These are phyloP conservation scores for Molanna angustata DNA, from an alignment of 2,888 invertebrate genomes.

Conservation along the genomic window DNA sequence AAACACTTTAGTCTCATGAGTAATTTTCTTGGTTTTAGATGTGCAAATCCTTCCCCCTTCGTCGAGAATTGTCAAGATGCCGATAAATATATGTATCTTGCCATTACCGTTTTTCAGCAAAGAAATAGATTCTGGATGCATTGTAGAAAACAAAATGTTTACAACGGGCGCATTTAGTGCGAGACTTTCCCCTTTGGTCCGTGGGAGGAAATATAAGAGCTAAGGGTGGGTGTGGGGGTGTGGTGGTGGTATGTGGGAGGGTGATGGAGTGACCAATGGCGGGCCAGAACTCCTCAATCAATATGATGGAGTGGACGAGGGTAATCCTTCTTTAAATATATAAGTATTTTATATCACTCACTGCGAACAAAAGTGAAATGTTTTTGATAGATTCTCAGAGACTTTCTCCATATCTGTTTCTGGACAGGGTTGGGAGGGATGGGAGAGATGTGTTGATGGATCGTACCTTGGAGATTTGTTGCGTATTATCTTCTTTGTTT, in stretches of 20 bases:
- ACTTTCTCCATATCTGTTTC: constrained; percentile 20
- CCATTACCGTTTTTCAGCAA: no score
- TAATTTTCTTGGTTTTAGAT: no score
- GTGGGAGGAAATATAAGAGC: constrained; percentile 18
- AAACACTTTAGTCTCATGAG: no score
- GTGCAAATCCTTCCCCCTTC: no score
- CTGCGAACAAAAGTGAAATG: constrained; percentile 32
- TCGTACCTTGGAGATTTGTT: constrained; percentile 25
- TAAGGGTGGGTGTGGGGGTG: constrained; percentile 12
- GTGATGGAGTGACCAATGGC: constrained; percentile 52
- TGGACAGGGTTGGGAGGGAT: constrained; percentile 5
- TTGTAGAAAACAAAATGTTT: constrained; percentile 19
- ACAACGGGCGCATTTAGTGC: constrained; percentile 5
- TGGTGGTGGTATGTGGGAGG: constrained; percentile 51
- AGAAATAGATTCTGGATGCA: no score
- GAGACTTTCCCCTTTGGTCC: constrained; percentile 11
- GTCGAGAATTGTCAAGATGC: no score
- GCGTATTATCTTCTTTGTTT: constrained; percentile 9
- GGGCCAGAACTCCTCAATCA: constrained; percentile 55
- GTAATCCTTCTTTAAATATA: constrained; percentile 36
- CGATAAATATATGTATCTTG: no score
- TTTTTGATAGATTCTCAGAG: constrained; percentile 31
- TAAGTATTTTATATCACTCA: constrained; percentile 32
- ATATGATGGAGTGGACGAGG: constrained; percentile 60
- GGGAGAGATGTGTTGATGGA: constrained; percentile 30